Evolutionary conservation across 2,888 invertebrate species (phyloP), one percentile per base, ranked within the genome.

Genomic region (Sesia bembeciformis): DNA sequence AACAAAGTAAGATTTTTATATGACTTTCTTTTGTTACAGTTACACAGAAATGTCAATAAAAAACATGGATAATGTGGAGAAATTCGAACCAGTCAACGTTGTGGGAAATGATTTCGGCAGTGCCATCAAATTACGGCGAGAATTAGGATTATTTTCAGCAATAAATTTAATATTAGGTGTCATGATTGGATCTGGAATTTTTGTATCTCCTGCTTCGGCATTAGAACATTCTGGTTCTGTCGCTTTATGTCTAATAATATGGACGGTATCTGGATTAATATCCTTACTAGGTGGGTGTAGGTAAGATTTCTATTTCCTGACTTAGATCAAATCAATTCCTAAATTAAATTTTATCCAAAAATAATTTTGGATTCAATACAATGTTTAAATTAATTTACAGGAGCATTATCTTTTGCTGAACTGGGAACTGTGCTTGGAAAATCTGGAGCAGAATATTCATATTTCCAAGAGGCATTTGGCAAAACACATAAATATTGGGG

Each of bases 181-280:
- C 4, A 96, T 96, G 96, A 96, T 97, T 61, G 97, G 96, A 50
- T 96, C 96, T 5, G 97, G 97, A 54, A 96, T 97, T 59, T 97
- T 97, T 72, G 93, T 97, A 4, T 95, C 96, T 0, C 95, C 97
- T 2, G 92, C 94, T 3, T 93, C 93, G 4, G 96, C 96, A 0
- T 82, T 96, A 41, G 82, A 91, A 63, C 91, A 93, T 63, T 93
- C 95, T 0, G 96, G 96, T 43, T 96, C 96, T 4, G 93, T 96
- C 3, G 96, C 93, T 3, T 86, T 95, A 67, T 94, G 95, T 65
- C 83, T 97, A 4, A 82, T 96, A 40, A 90, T 96, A 53, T 97
- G 97, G 97, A 86, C 91, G 2, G 78, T 93, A 5, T 95, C 95
- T 62, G 97, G 97, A 54, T 65, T 94, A 3, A 91, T 97, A 58